phyloP scores from a whole-genome alignment of 2,888 invertebrate species.

The Lapara coniferarum region DNA sequence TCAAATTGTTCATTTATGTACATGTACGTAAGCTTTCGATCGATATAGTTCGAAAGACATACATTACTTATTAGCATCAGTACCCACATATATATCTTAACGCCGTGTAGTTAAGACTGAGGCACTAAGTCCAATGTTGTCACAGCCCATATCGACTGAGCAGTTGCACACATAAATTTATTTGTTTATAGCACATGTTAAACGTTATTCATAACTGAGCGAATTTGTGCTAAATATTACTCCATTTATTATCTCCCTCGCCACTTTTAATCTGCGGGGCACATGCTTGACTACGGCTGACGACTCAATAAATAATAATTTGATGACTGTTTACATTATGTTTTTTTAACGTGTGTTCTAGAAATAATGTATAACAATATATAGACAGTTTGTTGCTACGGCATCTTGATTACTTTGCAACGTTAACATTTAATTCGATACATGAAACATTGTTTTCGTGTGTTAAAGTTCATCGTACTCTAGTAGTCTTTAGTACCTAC shows the following conservation, averaged over 20 bases:
- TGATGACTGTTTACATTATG: constrained; percentile 9
- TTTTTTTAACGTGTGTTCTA: constrained; percentile 2
- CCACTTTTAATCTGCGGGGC: constrained; percentile 16
- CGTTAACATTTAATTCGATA: neutral
- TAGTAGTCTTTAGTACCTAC: neutral
- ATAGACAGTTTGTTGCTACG: neutral
- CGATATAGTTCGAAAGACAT: neutral
- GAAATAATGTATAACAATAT: neutral
- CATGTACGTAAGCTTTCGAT: neutral
- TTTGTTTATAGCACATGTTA: constrained; percentile 24
- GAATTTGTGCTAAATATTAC: constrained; percentile 25
- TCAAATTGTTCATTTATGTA: no score
- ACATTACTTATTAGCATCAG: no score
- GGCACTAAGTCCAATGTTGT: neutral
- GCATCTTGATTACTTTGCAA: neutral
- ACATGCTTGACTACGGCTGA: constrained; percentile 5
- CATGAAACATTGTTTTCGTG: neutral
- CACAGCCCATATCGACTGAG: neutral
- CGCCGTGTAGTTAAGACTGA: neutral
- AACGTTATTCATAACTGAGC: constrained; percentile 25
- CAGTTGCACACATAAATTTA: constrained; percentile 25
- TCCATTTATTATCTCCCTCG: constrained; percentile 22
- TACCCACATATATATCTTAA: neutral
- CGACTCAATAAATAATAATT: constrained; percentile 3
- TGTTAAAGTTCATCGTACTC: neutral